A percentile compares a stretch with the other conserved stretches of the same genome.
These are phyloP conservation scores for Girardinichthys multiradiatus DNA, from an alignment of 2,113 vertebrate species.

Conservation along the genomic window DNA sequence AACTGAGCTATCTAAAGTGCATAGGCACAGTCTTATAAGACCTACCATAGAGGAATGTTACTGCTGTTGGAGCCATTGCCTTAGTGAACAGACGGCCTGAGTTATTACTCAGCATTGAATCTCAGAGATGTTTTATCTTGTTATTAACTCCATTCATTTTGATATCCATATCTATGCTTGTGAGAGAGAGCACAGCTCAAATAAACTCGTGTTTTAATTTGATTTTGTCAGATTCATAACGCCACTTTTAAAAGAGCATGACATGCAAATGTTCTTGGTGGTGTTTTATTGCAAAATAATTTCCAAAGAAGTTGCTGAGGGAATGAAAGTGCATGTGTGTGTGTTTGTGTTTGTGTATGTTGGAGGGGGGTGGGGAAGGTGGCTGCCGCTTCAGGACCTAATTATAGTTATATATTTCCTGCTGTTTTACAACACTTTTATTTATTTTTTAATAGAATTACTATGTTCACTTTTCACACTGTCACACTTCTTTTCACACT, in stretches of 20 bases:
- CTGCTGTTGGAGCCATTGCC: constrained; percentile 77
- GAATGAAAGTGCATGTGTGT: constrained; percentile 73
- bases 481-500: constrained; percentile 75
- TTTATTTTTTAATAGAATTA: constrained; percentile 69
- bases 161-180: constrained; percentile 79
- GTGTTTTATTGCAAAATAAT: constrained; percentile 85
- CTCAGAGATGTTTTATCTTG: constrained; percentile 89
- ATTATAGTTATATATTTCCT: constrained; percentile 76
- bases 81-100: constrained; percentile 82
- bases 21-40: constrained; percentile 43
- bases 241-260: constrained; percentile 83
- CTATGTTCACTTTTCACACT: constrained; percentile 61
- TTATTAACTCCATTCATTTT: constrained; percentile 87
- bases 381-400: constrained; percentile 70
- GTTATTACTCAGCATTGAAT: constrained; percentile 89
- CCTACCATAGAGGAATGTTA: constrained; percentile 63
- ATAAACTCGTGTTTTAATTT: constrained; percentile 92
- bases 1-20: not conserved
- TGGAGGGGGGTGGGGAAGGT: constrained; percentile 70
- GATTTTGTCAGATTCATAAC: constrained; percentile 90
- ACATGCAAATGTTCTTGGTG: constrained; percentile 77
- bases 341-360: constrained; percentile 14
- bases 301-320: constrained; percentile 77
- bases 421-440: constrained; percentile 56
- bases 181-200: constrained; percentile 77